Evolutionary conservation across 2,888 invertebrate genomes (phyloP).

Genomic region (Gastracanthus pulcherrimus): DNA sequence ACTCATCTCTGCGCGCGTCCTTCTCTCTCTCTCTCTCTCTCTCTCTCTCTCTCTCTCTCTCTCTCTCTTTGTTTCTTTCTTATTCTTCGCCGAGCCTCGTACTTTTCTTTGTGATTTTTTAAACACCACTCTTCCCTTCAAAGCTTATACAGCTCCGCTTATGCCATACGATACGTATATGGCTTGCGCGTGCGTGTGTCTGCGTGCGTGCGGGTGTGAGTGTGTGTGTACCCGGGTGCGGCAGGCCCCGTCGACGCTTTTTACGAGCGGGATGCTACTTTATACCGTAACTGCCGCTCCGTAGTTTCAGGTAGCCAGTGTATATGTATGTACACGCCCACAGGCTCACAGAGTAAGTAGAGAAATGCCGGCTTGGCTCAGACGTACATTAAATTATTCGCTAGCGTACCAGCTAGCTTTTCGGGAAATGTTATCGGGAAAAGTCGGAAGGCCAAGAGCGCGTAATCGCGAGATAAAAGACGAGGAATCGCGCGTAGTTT

Average conservation of each 20-base stretch:
- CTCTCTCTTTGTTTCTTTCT: background rate
- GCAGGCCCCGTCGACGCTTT: background rate
- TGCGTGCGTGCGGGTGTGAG: background rate
- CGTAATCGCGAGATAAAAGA: no score
- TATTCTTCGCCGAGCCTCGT: background rate
- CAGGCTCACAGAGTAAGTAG: background rate
- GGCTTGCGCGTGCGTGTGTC: no score
- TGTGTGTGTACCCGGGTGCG: background rate
- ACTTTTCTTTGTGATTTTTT: slow-evolving; percentile 64
- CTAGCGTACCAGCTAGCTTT: no score
- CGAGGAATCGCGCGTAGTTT: no score
- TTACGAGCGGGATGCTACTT: slow-evolving; percentile 32
- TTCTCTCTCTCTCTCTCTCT: background rate
- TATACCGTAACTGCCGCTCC: no score
- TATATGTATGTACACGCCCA: no score
- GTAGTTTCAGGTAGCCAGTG: no score
- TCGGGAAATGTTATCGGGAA: no score
- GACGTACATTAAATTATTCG: slow-evolving; percentile 49
- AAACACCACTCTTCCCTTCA: no score
- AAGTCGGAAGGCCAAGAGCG: background rate
- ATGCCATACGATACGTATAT: no score
- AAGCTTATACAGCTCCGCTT: no score
- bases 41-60: background rate
- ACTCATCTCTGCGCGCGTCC: background rate
- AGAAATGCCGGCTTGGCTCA: background rate